Conservation (phyloP, 2,888 invertebrate species). For the Hydrotaea diabolus region DNA sequence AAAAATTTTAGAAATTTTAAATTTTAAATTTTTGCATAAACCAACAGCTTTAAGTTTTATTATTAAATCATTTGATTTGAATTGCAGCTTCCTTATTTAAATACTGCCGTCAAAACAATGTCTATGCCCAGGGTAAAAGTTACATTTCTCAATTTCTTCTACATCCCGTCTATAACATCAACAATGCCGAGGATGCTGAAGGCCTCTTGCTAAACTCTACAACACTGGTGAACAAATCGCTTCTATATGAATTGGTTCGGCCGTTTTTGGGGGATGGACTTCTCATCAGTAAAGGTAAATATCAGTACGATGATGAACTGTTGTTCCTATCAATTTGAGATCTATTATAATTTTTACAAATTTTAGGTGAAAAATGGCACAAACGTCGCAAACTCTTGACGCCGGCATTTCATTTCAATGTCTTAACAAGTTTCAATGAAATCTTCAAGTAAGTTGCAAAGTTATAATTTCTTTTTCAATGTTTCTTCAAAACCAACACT, state of each 20-base stretch:
- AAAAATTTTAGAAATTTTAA: too few species aligned
- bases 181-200: slow-evolving; percentile 82
- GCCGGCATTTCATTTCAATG: slow-evolving; percentile 85
- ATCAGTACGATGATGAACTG: too few species aligned
- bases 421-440: slow-evolving; percentile 81
- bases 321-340: too few species aligned
- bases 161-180: slow-evolving; percentile 76
- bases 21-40: too few species aligned
- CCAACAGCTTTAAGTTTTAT: too few species aligned
- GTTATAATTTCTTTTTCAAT: too few species aligned
- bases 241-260: slow-evolving; percentile 80
- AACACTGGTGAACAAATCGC: slow-evolving; percentile 82
- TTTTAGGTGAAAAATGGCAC: background rate
- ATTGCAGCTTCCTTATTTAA: slow-evolving; percentile 72
- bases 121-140: slow-evolving; percentile 73
- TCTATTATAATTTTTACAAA: too few species aligned
- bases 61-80: too few species aligned
- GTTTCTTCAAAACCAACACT: too few species aligned
- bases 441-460: slow-evolving; percentile 77
- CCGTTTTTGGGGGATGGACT: slow-evolving; percentile 82
- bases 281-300: background rate
- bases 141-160: slow-evolving; percentile 75
- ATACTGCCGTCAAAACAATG: slow-evolving; percentile 67
- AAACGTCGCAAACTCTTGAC: slow-evolving; percentile 84
- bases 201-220: slow-evolving; percentile 82